Base-by-base conservation (phyloP, 2,113 vertebrate species). In the Pseudopipra pipra region DNA sequence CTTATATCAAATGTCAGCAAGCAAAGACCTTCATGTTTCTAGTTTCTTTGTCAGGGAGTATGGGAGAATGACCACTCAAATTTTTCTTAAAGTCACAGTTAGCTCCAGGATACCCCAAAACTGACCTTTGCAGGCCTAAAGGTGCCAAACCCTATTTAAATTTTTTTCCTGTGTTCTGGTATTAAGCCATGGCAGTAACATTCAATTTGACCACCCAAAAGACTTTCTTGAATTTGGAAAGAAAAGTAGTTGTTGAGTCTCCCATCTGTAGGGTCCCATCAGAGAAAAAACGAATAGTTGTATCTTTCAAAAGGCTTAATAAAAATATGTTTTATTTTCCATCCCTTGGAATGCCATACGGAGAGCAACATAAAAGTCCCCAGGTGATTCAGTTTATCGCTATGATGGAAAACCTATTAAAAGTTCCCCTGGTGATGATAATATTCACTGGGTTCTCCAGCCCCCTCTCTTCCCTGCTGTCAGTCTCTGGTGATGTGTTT, bases 251-350 rank as follows among this genome's bases (percentile, higher is more conserved):
- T 90, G 72, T 89, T 56, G 71, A 62, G 21, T 66, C 14, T 78
- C 47, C 24, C 46, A 61, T 85, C 62, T 83, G 37, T 84, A 84
- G 39, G 11, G 20, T 87, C 94, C 80, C 52, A 79, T 65, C 46
- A 79, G 68, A 62, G 82, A 80, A 94, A 52, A 95, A 96, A 93
- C 51, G 31, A 93, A 86, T 70, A 43, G 80, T 93, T 85, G 41
- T 79, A 92, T 90, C 85, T 94, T 97, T 96, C 91, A 93, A 94
- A 79, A 84, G 66, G 75, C 46, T 87, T 91, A 96, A 97, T 97
- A 97, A 97, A 85, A 97, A 68, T n/a, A 56, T 92, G 73, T 89
- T 97, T 96, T 96, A 96, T 97, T 96, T 96, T 95, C 75, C 78
- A 12, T 91, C 93, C 86, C 90, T 86, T 84, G 83, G 56, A 91